Evolutionary conservation across 1,140 invertebrate genomes (phyloP), one percentile per base, ranked within the genome.

Genomic region (Marisa cornuarietis): DNA sequence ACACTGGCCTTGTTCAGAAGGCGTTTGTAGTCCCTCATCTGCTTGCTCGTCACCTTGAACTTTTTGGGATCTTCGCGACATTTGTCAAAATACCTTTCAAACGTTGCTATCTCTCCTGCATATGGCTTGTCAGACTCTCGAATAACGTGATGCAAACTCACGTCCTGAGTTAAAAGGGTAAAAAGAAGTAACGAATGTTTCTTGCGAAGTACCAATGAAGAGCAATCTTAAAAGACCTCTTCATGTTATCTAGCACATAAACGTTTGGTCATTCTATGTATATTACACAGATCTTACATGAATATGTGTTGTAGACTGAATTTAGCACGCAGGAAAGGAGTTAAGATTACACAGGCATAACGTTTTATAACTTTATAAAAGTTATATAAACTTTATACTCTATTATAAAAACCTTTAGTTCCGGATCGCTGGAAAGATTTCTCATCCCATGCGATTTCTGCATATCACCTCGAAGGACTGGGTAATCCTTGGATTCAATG

Each of bases 141-240:
- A 22, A 87, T 87, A 0, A 86, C 31, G 66, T 83, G 80, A 79
- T 87, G 86, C 22, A 86, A 77, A 1, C 83, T 69, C 20, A 86
- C 73, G 26, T 76, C n/a, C 71, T 72, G 16, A 72, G 31, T 42
- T 42, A 42, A 4, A 42, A 42, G 6, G 31, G 6, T 42, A 42
- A 4, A 42, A 42, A 42, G 31, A 42, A 42, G 31, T 42, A 42
- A 42, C 6, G 31, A 42, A 42, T 42, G 31, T 42, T 42, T 42
- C 31, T 42, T 42, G 31, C 31, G n/a, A 42, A 42, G 31, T 42
- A 42, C 31, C 31, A 4, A 42, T 4, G 31, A 42, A 0, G 31
- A 42, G 31, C 2, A 42, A 42, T 42, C 31, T 42, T 42, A 42
- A 42, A 42, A 42, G 31, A 42, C 31, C 3, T 42, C 31, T 42